These are phyloP conservation scores for Parnassius smintheus DNA, from an alignment of 2,888 invertebrate genomes.

Conservation along the genomic window DNA sequence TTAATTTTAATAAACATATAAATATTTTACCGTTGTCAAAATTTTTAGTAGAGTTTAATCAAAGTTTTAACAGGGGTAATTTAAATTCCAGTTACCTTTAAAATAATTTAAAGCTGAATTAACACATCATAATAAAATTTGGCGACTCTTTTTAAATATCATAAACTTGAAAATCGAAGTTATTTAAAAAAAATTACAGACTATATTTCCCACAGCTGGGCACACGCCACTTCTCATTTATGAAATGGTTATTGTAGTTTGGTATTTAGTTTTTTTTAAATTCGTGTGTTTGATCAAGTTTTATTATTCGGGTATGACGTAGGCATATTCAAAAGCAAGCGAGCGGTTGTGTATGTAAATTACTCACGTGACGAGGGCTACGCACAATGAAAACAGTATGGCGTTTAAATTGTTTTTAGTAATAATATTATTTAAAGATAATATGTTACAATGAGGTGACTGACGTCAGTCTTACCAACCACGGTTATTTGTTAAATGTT, in stretches of 20 bases:
- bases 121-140: too few relatives aligned
- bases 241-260: too few relatives aligned
- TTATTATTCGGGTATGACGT: conserved; percentile 38
- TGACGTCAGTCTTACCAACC: conserved; percentile 2
- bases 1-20: background rate
- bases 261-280: background rate
- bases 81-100: too few relatives aligned
- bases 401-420: background rate
- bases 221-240: too few relatives aligned
- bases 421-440: background rate
- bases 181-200: too few relatives aligned
- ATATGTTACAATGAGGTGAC: conserved; percentile 3
- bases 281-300: conserved; percentile 6
- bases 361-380: conserved; percentile 21
- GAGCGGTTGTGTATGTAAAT: conserved; percentile 35
- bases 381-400: background rate
- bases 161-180: too few relatives aligned
- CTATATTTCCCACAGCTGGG: too few relatives aligned
- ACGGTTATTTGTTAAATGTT: background rate
- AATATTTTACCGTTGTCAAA: too few relatives aligned
- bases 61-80: too few relatives aligned
- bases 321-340: conserved; percentile 41
- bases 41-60: too few relatives aligned
- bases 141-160: too few relatives aligned
- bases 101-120: too few relatives aligned